Evolutionary conservation across 2,888 invertebrate species (phyloP).

Genomic region (Rotaria socialis): DNA sequence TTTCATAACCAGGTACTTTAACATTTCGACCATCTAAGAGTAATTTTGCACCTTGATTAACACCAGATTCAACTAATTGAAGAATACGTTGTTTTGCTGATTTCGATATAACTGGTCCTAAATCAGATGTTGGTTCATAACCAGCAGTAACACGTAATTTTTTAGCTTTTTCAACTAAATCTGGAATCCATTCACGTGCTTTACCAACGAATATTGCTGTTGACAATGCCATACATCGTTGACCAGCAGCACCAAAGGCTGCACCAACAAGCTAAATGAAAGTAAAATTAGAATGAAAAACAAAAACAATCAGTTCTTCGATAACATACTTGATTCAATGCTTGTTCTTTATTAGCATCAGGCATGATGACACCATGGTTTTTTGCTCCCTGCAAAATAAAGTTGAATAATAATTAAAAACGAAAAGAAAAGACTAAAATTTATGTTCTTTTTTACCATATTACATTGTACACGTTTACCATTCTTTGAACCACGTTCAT

Average conservation of each 20-base stretch:
- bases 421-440: slow-evolving; percentile 29
- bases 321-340: slow-evolving; percentile 66
- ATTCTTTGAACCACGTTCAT: slow-evolving; percentile 78
- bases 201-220: slow-evolving; percentile 87
- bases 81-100: slow-evolving; percentile 77
- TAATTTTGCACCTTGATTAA: slow-evolving; percentile 80
- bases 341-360: slow-evolving; percentile 93
- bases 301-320: too few species aligned
- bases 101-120: slow-evolving; percentile 84
- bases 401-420: slow-evolving; percentile 6
- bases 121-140: slow-evolving; percentile 63
- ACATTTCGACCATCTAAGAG: slow-evolving; percentile 80
- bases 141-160: slow-evolving; percentile 72
- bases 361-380: slow-evolving; percentile 95
- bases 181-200: slow-evolving; percentile 86
- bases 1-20: slow-evolving; percentile 80
- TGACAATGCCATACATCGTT: slow-evolving; percentile 96
- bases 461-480: slow-evolving; percentile 96
- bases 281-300: slow-evolving; percentile 48
- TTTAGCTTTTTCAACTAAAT: slow-evolving; percentile 75
- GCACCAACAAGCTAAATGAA: slow-evolving; percentile 69
- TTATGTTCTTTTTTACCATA: slow-evolving; percentile 65
- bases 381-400: slow-evolving; percentile 73
- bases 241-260: slow-evolving; percentile 97
- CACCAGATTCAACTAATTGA: slow-evolving; percentile 74